A percentile compares a stretch with the other conserved stretches of the same genome.
Conservation (phyloP, 2,113 vertebrate species). For the Ceyx melanurus region DNA sequence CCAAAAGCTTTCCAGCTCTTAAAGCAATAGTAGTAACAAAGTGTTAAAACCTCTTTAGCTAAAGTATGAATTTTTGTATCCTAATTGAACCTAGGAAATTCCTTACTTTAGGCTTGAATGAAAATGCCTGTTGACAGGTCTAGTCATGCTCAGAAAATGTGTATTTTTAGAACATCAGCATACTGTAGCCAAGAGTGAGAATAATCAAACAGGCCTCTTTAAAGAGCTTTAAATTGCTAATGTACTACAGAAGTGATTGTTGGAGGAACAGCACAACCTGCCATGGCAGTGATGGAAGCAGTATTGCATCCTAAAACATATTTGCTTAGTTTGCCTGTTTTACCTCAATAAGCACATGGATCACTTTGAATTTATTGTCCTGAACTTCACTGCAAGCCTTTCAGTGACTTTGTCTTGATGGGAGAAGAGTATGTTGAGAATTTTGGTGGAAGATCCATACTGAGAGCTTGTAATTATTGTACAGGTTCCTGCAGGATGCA, state of each 20-base stretch:
- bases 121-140: conserved; percentile 20
- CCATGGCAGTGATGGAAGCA: neutral
- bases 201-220: neutral
- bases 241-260: neutral
- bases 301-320: neutral
- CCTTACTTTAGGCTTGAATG: conserved; percentile 1
- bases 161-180: conserved; percentile 24
- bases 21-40: neutral
- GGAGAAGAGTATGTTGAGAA: neutral
- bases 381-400: neutral
- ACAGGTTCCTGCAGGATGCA: neutral
- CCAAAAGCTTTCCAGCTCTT: neutral
- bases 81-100: conserved; percentile 24
- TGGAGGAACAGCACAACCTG: neutral
- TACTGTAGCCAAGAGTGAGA: neutral
- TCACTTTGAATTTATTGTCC: neutral
- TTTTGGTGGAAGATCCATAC: neutral
- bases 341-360: neutral
- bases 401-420: neutral
- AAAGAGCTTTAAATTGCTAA: neutral
- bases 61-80: neutral
- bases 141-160: conserved; percentile 39
- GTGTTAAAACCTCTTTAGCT: neutral
- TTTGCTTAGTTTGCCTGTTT: neutral
- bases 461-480: neutral